Conservation (phyloP, 2,888 invertebrate species). For the Synanthedon vespiformis region DNA sequence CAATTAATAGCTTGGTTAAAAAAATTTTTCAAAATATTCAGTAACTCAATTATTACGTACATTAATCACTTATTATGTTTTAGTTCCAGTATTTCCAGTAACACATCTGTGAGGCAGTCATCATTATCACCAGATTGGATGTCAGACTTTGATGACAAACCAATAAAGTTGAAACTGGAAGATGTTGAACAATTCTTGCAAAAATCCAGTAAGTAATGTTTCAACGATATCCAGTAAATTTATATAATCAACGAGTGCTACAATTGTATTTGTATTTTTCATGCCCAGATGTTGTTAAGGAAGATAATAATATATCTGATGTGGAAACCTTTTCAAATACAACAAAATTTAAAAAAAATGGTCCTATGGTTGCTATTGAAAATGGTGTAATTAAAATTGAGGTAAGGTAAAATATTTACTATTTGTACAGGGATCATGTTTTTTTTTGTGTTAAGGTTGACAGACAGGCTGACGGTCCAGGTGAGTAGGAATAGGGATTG, state of each 20-base stretch:
- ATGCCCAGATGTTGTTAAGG: slow-evolving; percentile 19
- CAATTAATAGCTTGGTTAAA: too few species aligned
- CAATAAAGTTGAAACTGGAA: slow-evolving; percentile 43
- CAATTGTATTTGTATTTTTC: slow-evolving; percentile 1
- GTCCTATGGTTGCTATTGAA: slow-evolving; percentile 57
- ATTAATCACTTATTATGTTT: neutral
- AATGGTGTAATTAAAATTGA: slow-evolving; percentile 51
- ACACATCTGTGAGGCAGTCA: slow-evolving; percentile 35
- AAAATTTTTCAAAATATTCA: too few species aligned
- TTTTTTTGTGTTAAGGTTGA: too few species aligned
- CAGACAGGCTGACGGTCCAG: too few species aligned
- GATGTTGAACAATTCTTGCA: slow-evolving; percentile 58
- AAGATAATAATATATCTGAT: slow-evolving; percentile 4
- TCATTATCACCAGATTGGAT: slow-evolving; percentile 54
- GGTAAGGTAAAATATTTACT: slow-evolving; percentile 19
- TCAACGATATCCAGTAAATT: too few species aligned
- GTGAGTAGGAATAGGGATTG: too few species aligned
- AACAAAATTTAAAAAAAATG: slow-evolving; percentile 26
- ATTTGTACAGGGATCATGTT: too few species aligned
- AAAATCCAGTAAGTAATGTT: slow-evolving; percentile 32
- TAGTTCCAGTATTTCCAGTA: slow-evolving; percentile 19
- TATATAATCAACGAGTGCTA: too few species aligned
- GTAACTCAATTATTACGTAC: neutral
- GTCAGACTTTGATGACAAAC: slow-evolving; percentile 37
- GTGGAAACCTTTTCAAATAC: slow-evolving; percentile 9